These are phyloP conservation scores for Monopis laevigella DNA, from an alignment of 2,888 invertebrate genomes.

Conservation along the genomic window DNA sequence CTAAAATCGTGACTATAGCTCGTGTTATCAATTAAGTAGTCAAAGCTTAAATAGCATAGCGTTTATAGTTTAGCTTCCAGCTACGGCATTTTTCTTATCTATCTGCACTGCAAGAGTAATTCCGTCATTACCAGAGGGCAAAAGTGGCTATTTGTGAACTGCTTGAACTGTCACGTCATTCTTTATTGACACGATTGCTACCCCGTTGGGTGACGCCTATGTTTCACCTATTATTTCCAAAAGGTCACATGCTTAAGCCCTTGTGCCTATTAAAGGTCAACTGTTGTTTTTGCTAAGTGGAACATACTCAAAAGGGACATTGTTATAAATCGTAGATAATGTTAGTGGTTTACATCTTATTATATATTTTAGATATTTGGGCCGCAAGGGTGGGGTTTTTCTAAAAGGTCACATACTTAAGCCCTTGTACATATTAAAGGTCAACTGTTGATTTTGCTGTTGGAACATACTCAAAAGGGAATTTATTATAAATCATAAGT, in stretches of 20 bases:
- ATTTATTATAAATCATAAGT: too few species aligned
- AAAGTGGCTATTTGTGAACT: background rate
- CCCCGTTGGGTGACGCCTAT: constrained; percentile 6
- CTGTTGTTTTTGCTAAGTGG: too few species aligned
- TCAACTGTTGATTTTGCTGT: background rate
- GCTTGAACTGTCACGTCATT: constrained; percentile 18
- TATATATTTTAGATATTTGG: too few species aligned
- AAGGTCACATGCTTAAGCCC: constrained; percentile 4
- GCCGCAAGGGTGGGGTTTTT: too few species aligned
- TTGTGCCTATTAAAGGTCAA: too few species aligned
- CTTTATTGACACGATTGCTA: constrained; percentile 13
- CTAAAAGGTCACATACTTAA: background rate
- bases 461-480: background rate
- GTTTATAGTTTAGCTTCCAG: constrained; percentile 2
- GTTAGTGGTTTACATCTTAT: too few species aligned
- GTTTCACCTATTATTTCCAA: constrained; percentile 1
- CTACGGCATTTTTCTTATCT: constrained; percentile 4
- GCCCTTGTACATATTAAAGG: background rate
- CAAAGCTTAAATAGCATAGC: background rate
- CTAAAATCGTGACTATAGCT: background rate
- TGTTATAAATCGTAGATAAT: too few species aligned
- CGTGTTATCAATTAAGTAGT: constrained; percentile 3
- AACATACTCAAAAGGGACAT: too few species aligned
- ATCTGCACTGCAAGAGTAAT: background rate
- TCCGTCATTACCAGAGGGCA: constrained; percentile 1